Base-by-base conservation (phyloP, 1,140 invertebrate genomes). In the Danaus plexippus region DNA sequence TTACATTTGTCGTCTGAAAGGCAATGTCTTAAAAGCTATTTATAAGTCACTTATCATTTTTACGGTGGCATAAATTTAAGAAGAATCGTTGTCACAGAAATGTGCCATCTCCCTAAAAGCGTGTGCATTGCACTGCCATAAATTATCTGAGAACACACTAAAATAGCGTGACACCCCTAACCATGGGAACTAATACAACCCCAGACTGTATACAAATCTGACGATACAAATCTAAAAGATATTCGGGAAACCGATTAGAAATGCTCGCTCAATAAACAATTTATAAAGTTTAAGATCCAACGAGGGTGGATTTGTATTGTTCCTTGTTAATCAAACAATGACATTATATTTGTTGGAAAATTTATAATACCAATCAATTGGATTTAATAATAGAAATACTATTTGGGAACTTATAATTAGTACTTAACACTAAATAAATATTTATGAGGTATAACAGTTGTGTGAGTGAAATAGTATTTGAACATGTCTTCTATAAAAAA, bases 91-190 rank as follows among this genome's bases (percentile, higher is more conserved):
- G 71, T 69, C 66, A 67, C 66, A 66, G 54, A 58, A 48, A 62
- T 69, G 54, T 63, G 63, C 72, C 72, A 76, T 76, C 75, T 70
- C 73, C 73, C 77, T 82, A 82, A 80, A 77, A 82, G 76, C 79
- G 69, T 74, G 69, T 75, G 65, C 72, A 70, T 73, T 71, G 75
- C 75, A 75, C 59, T 70, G 59, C 62, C 75, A 77, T 86, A 86
- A 84, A 86, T 86, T 83, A 83, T 71, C 66, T 69, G 71, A 79
- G 71, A 74, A 77, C 74, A 59, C 71, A 83, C 79, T 74, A 81
- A 84, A 84, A 86, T 83, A 84, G 83, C 83, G 77, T 84, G 78
- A 77, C 82, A 80, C 80, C 80, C 82, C 69, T 75, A 54, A 50
- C 61, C 76, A 82, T 84, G 80, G 79, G 80, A 84, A 86, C 77